Conservation (phyloP, 2,888 invertebrate species). For the Dromius quadrimaculatus region DNA sequence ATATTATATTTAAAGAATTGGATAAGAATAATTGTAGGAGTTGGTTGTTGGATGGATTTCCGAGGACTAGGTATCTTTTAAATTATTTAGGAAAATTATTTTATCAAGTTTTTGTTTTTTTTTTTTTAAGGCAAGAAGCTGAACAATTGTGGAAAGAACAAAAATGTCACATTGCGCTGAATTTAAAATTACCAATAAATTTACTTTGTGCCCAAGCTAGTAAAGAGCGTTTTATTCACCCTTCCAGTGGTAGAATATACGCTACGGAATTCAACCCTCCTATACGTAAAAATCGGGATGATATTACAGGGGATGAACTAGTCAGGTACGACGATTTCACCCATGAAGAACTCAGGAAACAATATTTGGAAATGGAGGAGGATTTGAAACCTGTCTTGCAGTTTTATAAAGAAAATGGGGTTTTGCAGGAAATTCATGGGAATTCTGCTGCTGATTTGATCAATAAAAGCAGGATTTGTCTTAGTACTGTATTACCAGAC, state of each 20-base stretch:
- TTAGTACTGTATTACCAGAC: slow-evolving; percentile 24
- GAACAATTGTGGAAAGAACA: slow-evolving; percentile 40
- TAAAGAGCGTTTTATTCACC: slow-evolving; percentile 28
- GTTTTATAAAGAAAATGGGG: slow-evolving; percentile 30
- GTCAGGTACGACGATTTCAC: slow-evolving; percentile 23
- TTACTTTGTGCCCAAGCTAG: slow-evolving; percentile 11
- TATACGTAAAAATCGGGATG: slow-evolving; percentile 1
- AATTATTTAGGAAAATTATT: neutral
- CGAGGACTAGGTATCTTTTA: neutral
- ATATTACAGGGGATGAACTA: slow-evolving; percentile 32
- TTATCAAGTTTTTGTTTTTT: no score
- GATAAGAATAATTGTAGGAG: slow-evolving; percentile 34
- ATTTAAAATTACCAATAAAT: slow-evolving; percentile 32
- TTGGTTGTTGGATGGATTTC: slow-evolving; percentile 42
- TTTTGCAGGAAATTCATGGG: slow-evolving; percentile 39
- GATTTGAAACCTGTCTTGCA: slow-evolving; percentile 8
- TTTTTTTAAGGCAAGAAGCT: slow-evolving; percentile 30
- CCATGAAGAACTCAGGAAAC: slow-evolving; percentile 16
- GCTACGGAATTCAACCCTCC: slow-evolving; percentile 41
- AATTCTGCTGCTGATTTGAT: slow-evolving; percentile 38
- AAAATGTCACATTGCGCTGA: slow-evolving; percentile 39
- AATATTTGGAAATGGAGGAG: slow-evolving; percentile 28
- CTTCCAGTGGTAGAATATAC: slow-evolving; percentile 35
- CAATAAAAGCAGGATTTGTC: slow-evolving; percentile 36
- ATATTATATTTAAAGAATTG: slow-evolving; percentile 19